Evolutionary conservation across 2,113 vertebrate species (phyloP), one percentile per base, ranked within the genome.

Genomic region (Camelus dromedarius): DNA sequence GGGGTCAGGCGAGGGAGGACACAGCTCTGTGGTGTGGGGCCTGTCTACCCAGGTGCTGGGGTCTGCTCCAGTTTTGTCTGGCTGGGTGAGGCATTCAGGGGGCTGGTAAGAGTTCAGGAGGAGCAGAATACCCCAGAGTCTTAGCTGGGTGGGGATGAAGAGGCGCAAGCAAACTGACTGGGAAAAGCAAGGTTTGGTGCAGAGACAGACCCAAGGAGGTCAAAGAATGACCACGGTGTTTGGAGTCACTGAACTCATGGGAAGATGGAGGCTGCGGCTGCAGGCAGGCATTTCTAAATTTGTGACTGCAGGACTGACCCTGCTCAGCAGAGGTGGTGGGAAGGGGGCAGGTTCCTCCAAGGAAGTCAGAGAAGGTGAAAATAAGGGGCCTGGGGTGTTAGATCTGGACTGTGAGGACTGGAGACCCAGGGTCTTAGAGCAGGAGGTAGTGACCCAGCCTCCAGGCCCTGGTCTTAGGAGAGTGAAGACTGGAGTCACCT

Each of bases 21-120:
- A 24, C 15, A 6, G 22, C 6, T 58, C n/a, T 24, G 0, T 11
- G 60, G 52, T 22, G 1, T 2, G 22, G 38, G 85, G 52, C 35
- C 26, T 52, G 19, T 38, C 64, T 26, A 28, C 50, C 83, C 35
- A 8, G 48, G 30, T 42, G 11, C 13, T 22, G 13, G 73, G 64
- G 13, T 42, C 12, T 5, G 54, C 56, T 54, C 32, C 13, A 15
- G 54, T 19, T 66, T 58, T 4, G 0, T 35, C 18, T 0, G 2
- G 6, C 52, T 28, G 6, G 9, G 12, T 56, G 52, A n/a, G 89
- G 38, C 19, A 15, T 70, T 60, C 1, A 8, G 58, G 48, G 35
- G n/a, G 14, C 20, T 35, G 42, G 28, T 46, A 7, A 3, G 14
- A 72, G 28, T 7, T 72, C 8, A 30, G 70, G 42, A 35, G 38